Evolutionary conservation across 2,888 invertebrate species (phyloP), one percentile per base, ranked within the genome.

Genomic region (Acanthopleura granulata): DNA sequence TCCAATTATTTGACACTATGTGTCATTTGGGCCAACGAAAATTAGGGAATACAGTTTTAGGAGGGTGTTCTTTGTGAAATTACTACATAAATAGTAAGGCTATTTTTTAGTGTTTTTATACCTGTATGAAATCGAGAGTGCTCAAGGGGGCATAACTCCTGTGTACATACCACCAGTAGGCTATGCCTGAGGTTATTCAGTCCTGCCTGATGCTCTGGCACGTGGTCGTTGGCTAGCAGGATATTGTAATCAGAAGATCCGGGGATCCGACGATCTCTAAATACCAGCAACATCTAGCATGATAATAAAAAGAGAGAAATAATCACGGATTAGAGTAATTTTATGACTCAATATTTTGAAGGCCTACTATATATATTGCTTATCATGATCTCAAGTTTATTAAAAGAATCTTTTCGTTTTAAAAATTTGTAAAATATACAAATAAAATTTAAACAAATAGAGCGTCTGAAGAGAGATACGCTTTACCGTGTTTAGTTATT

Each of bases 221-320:
- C 75, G 29, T 70, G 9, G 62, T 66, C 14, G 29, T 78, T 79
- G 27, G 79, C 79, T 73, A 79, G 70, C 62, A 79, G 73, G n/a
- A 81, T 77, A 72, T 76, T 77, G 73, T 79, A 81, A 51, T 81
- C 81, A 11, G 80, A 74, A 30, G 74, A 76, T 25, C 75, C 57
- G 22, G 49, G 72, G 57, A 79, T 22, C 74, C 76, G 22, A 15
- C 50, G 74, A 40, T 79, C 78, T 27, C 76, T 69, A 27, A 78
- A 72, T 27, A 70, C 75, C 40, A 80, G 51, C 51, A 75, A 61
- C 25, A 72, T 62, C 77, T 80, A 14, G 3, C n/a, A n/a, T n/a
- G 25, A 27, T 3, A 22, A 25, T 27, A 14, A 16, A 66, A 27
- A 3, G 22, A 57, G 18, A 57, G 6, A 14, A 51, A 51, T 15